These are phyloP conservation scores for Poecile montanus DNA, from an alignment of 2,797 vertebrate genomes.

Conservation along the genomic window DNA sequence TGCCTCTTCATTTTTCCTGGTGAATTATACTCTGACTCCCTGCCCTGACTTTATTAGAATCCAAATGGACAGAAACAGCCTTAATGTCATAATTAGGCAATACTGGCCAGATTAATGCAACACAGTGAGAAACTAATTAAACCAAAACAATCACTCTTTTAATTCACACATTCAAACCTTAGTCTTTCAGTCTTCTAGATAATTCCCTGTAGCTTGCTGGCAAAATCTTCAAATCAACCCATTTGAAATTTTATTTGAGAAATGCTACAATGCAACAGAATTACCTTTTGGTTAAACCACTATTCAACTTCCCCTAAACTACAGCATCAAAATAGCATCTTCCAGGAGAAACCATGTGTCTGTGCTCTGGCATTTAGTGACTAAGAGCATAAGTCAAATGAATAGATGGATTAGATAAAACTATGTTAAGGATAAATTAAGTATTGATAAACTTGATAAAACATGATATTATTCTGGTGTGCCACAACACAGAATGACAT, in stretches of 20 bases:
- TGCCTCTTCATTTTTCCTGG: neutral
- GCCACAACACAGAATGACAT: neutral
- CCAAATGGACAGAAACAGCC: neutral
- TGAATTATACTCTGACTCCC: neutral
- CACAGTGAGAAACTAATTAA: neutral
- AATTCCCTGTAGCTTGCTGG: neutral
- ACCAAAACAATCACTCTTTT: neutral
- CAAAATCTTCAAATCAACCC: neutral
- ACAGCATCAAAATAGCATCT: neutral
- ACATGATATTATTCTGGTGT: neutral
- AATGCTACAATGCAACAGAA: neutral
- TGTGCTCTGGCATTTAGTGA: neutral
- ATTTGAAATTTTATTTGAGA: neutral
- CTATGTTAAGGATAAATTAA: conserved; percentile 21
- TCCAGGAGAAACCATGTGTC: neutral
- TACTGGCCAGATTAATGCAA: neutral
- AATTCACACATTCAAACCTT: neutral
- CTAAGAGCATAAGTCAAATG: neutral
- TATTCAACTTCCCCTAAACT: neutral
- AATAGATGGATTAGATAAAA: conserved; percentile 15
- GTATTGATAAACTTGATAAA: conserved; percentile 27
- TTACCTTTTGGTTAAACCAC: neutral
- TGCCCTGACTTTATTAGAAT: neutral
- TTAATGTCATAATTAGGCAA: neutral
- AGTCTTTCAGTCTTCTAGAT: neutral